Conservation (phyloP, 2,113 vertebrate species). For the Mormyrus iriodes region DNA sequence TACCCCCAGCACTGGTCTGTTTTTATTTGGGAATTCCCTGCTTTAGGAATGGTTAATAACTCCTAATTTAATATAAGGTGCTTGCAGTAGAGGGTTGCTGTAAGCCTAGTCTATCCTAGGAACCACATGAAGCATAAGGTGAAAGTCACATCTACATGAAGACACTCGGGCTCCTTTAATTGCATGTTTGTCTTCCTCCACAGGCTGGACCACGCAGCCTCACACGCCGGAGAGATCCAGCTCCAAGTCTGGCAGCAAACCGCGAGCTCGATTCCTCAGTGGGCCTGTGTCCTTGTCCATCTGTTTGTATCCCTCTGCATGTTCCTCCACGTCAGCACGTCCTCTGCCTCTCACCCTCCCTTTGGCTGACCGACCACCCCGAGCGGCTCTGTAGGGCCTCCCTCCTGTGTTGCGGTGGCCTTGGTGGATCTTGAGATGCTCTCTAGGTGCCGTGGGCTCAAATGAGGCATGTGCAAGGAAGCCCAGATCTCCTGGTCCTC, state of each 20-base stretch:
- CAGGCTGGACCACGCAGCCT: constrained; percentile 97
- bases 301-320: constrained; percentile 22
- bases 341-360: not conserved
- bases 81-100: not conserved
- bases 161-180: not conserved
- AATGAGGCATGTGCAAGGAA: not conserved
- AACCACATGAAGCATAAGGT: not conserved
- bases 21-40: not conserved
- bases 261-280: constrained; percentile 99
- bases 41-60: not conserved
- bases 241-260: constrained; percentile 99
- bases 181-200: constrained; percentile 72
- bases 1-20: not conserved
- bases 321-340: not conserved
- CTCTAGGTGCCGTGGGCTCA: not conserved
- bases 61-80: not conserved
- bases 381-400: not conserved
- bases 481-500: not conserved
- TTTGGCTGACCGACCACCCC: not conserved
- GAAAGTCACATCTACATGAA: not conserved
- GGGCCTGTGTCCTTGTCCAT: constrained; percentile 99
- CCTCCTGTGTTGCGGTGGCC: not conserved
- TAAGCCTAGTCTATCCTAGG: not conserved
- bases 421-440: not conserved
- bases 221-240: constrained; percentile 94